phyloP scores from a whole-genome alignment of 2,797 vertebrate species.

The Pseudotriccus pelzelni region DNA sequence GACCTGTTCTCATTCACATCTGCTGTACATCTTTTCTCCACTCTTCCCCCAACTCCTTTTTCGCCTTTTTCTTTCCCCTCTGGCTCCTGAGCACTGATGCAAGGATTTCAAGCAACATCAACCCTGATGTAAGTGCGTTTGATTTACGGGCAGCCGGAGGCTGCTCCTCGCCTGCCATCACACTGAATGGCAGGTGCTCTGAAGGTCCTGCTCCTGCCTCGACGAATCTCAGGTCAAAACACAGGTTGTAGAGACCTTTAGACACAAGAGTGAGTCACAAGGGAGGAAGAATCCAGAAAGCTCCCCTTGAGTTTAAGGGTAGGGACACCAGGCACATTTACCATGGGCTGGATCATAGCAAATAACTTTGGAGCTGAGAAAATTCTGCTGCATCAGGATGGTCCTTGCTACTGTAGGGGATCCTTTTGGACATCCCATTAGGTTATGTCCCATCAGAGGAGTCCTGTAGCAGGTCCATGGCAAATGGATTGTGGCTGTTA shows the following conservation, averaged over 20 bases:
- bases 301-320: background rate
- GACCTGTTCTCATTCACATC: background rate
- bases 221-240: constrained; percentile 45
- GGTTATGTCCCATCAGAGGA: background rate
- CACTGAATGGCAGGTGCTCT: constrained; percentile 13
- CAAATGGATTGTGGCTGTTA: rapidly evolving
- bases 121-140: constrained; percentile 52
- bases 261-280: background rate
- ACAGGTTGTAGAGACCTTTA: constrained; percentile 10
- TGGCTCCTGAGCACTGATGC: constrained; percentile 44
- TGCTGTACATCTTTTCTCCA: background rate
- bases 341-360: background rate
- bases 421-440: background rate
- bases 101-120: constrained; percentile 71
- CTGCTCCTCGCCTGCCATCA: constrained; percentile 12
- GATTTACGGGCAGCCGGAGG: constrained; percentile 64
- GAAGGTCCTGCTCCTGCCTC: background rate
- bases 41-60: background rate
- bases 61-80: background rate
- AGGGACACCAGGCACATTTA: background rate
- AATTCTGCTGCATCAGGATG: background rate
- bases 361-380: background rate
- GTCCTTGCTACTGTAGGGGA: background rate
- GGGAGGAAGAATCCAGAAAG: background rate
- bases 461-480: background rate